Evolutionary conservation across 2,888 invertebrate genomes (phyloP), one percentile per base, ranked within the genome.

Genomic region (Cephus spinipes): DNA sequence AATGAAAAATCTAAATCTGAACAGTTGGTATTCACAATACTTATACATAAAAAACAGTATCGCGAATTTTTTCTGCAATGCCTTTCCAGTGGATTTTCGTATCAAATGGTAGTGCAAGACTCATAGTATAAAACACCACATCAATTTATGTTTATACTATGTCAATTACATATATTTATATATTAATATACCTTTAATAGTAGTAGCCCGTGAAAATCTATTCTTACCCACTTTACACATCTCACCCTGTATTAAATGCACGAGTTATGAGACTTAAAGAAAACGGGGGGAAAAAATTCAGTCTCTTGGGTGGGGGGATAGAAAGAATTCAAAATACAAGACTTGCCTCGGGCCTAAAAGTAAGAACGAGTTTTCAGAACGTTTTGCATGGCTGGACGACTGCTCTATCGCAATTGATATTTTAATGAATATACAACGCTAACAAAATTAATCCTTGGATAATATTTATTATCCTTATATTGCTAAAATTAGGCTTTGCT

Each of bases 121-220:
- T 32, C 15, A 69, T 15, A 32, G 31, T 71, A 71, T 71, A 71
- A 23, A 55, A 23, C 6, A 55, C 55, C 55, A 55, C 23, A 55
- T 55, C 23, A 23, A 31, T 71, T 71, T 11, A 31, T 3, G 71
- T 55, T 40, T 15, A 55, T 55, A 55, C 23, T 15, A 23, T 23
- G 6, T 55, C 55, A 55, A 55, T 55, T 23, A 55, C 55, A 55
- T 55, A 79, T 77, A 75, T 84, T 82, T 85, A 83, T 85, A 85
- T 83, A 85, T 77, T 81, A 79, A 80, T 69, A 77, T 76, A 55
- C 80, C 81, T 76, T 77, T 77, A 77, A 80, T 81, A 81, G 83
- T 77, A 82, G 30, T 30, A 31, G 71, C 12, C 81, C 84, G 84
- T 80, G 84, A 85, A 85, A 85, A 84, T 84, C 85, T 83, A 84